A percentile compares a stretch with the other conserved stretches of the same genome.
These are phyloP conservation scores for Aethes cnicana DNA, from an alignment of 2,888 invertebrate species.

Conservation along the genomic window DNA sequence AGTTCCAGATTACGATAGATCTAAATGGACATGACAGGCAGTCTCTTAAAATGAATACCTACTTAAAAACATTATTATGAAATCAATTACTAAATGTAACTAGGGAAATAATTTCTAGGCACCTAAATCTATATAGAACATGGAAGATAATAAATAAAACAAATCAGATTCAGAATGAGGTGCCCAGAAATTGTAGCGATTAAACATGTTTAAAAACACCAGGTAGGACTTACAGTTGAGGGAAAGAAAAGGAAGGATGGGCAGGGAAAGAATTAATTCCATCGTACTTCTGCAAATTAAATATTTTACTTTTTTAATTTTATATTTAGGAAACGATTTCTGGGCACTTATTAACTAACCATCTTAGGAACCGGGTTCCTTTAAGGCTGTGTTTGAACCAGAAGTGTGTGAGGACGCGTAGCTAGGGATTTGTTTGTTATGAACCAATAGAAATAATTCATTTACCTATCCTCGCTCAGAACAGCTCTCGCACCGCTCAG, in stretches of 20 bases:
- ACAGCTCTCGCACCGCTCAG: no score
- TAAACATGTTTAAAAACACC: neutral
- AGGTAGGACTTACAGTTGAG: constrained; percentile 40
- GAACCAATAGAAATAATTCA: no score
- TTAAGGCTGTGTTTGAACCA: no score
- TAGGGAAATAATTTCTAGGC: constrained; percentile 26
- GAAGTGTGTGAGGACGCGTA: no score
- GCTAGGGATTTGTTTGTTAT: no score
- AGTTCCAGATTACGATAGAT: no score
- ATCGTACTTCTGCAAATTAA: constrained; percentile 74
- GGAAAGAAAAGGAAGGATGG: constrained; percentile 48
- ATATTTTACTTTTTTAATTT: constrained; percentile 27
- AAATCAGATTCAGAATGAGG: constrained; percentile 7
- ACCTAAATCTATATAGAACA: constrained; percentile 6
- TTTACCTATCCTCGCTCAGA: no score
- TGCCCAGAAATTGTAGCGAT: constrained; percentile 22
- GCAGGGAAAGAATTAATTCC: constrained; percentile 56
- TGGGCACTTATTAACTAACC: constrained; percentile 28
- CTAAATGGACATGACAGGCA: no score
- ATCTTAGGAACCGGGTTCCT: neutral
- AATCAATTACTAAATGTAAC: no score
- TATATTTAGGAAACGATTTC: constrained; percentile 10
- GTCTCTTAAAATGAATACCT: no score
- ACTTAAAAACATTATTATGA: no score
- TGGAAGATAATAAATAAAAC: neutral